These are phyloP conservation scores for Cervus canadensis DNA, from an alignment of 2,113 vertebrate genomes.

Conservation along the genomic window DNA sequence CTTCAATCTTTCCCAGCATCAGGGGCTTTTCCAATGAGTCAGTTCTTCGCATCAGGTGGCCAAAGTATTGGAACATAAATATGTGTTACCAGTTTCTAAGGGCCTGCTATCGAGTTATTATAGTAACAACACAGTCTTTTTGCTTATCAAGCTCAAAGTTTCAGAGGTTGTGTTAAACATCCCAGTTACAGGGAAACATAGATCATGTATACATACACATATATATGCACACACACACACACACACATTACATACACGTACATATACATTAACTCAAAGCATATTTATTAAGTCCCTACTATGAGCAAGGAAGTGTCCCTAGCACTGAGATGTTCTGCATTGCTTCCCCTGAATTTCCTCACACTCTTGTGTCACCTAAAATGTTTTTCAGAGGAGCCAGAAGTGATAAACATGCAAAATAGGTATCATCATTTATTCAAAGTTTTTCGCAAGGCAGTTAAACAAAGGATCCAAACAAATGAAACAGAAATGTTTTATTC, in stretches of 20 bases:
- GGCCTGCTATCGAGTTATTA: not conserved
- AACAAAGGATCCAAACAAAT: not conserved
- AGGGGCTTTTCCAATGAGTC: not conserved
- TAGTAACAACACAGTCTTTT: not conserved
- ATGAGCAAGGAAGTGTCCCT: not conserved
- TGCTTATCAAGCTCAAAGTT: not conserved
- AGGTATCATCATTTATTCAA: not conserved
- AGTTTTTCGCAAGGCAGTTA: not conserved
- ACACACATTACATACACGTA: not conserved
- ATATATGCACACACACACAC: too few species aligned
- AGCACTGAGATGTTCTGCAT: not conserved
- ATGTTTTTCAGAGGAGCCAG: not conserved
- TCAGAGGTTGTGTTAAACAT: not conserved
- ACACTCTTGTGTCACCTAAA: not conserved
- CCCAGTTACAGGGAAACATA: not conserved
- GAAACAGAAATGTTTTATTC: not conserved
- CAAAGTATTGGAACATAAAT: not conserved
- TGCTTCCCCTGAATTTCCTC: not conserved
- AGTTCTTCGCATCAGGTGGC: not conserved
- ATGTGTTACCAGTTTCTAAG: not conserved
- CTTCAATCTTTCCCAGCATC: not conserved
- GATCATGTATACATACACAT: not conserved
- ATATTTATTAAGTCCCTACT: not conserved
- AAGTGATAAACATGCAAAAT: not conserved
- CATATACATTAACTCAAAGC: not conserved